These are phyloP conservation scores for Pseudomyrmex concolor DNA, from an alignment of 1,140 invertebrate species.

Conservation along the genomic window DNA sequence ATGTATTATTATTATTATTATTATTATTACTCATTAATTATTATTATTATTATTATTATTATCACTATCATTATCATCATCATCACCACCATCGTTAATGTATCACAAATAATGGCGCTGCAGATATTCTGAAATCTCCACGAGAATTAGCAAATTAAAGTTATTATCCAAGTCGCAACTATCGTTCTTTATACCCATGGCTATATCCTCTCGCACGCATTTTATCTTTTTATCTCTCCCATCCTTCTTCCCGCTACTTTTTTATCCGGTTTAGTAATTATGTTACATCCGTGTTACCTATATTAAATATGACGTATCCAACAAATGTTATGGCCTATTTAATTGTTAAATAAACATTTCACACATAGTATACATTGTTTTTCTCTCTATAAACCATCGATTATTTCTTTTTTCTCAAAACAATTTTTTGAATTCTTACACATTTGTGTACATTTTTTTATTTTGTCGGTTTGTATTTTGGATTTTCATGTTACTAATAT, in stretches of 20 bases:
- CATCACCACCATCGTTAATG: constrained; percentile 75
- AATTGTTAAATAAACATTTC: constrained; percentile 76
- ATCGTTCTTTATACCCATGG: constrained; percentile 66
- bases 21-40: too few species aligned
- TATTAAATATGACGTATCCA: constrained; percentile 68
- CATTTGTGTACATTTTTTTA: background rate
- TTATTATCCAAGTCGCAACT: constrained; percentile 67
- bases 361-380: constrained; percentile 65
- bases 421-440: background rate
- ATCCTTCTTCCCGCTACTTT: constrained; percentile 28
- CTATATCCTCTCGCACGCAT: constrained; percentile 17
- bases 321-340: constrained; percentile 72
- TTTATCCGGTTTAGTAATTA: constrained; percentile 29
- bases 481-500: background rate
- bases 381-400: constrained; percentile 45
- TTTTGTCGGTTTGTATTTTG: background rate
- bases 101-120: constrained; percentile 71
- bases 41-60: constrained; percentile 29
- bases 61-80: constrained; percentile 72
- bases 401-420: constrained; percentile 1
- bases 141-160: constrained; percentile 68
- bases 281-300: constrained; percentile 53
- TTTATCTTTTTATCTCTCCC: constrained; percentile 42
- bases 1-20: constrained; percentile 65
- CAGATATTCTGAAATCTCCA: constrained; percentile 71